These are phyloP conservation scores for Callorhinus ursinus DNA, from an alignment of 2,113 vertebrate species.

Conservation along the genomic window DNA sequence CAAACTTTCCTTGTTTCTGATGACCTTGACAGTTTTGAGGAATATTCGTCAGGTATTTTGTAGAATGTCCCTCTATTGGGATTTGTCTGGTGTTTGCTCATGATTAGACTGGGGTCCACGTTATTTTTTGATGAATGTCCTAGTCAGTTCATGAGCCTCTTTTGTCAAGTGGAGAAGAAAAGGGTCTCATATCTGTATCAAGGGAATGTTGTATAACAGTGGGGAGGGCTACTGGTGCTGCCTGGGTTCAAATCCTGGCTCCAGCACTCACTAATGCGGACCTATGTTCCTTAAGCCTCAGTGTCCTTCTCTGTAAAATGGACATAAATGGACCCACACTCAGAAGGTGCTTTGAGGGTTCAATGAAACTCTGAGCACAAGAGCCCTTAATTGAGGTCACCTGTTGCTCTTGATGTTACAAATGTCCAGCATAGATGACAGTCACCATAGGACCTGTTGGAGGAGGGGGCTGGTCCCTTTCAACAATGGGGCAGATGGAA, in stretches of 20 bases:
- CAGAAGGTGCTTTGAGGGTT: neutral
- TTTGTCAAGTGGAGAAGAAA: neutral
- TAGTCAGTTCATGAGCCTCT: neutral
- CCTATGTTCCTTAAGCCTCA: neutral
- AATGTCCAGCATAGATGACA: rapidly evolving
- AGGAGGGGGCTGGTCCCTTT: neutral
- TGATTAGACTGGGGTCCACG: neutral
- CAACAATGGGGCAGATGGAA: neutral
- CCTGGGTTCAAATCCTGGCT: neutral
- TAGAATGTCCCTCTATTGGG: neutral
- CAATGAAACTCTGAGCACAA: neutral
- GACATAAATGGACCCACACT: neutral
- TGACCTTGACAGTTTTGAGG: neutral
- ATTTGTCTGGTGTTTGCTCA: neutral
- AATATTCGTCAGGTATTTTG: neutral
- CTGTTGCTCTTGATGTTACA: neutral
- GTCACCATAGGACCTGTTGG: neutral
- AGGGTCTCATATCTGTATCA: rapidly evolving
- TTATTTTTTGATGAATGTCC: neutral
- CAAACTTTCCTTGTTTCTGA: neutral
- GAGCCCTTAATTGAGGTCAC: no score
- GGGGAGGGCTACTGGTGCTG: rapidly evolving
- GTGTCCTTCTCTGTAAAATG: neutral
- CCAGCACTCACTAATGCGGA: neutral
- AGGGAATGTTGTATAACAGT: rapidly evolving